Evolutionary conservation across 1,140 invertebrate genomes (phyloP).

Genomic region (Nixonia krombeini): DNA sequence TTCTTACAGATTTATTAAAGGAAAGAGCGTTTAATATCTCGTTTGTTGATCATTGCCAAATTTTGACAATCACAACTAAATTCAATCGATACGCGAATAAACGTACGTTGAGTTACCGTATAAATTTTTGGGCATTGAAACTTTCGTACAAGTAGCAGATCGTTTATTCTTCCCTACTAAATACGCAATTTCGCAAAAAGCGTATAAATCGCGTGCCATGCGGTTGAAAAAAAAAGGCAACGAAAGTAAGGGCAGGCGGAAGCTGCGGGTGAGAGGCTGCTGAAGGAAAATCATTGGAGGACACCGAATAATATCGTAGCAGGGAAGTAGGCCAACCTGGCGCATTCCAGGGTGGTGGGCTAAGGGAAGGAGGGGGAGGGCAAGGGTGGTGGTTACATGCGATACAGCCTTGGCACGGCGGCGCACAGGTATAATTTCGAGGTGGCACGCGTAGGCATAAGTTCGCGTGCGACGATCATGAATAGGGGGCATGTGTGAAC

Average conservation of each 20-base stretch:
- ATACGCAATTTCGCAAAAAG: too few species aligned
- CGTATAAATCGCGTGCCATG: too few species aligned
- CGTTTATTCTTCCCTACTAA: too few species aligned
- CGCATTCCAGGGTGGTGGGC: background rate
- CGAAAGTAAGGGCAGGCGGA: background rate
- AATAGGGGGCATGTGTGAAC: background rate
- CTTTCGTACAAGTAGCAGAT: too few species aligned
- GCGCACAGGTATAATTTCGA: slow-evolving; percentile 4
- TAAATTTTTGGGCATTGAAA: too few species aligned
- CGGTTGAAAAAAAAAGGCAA: too few species aligned
- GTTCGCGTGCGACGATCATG: slow-evolving; percentile 5
- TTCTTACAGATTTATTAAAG: too few species aligned
- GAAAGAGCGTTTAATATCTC: too few species aligned
- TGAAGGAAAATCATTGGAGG: slow-evolving; percentile 1
- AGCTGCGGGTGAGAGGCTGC: background rate
- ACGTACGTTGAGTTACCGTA: too few species aligned
- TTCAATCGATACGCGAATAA: background rate
- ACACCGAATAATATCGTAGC: slow-evolving; percentile 5
- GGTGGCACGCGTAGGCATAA: background rate
- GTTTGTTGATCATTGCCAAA: too few species aligned
- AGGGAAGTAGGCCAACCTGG: slow-evolving; percentile 1
- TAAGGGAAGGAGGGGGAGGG: background rate
- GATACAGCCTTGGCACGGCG: background rate
- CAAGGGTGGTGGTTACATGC: background rate
- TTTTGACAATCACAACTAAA: too few species aligned